phyloP scores from a whole-genome alignment of 2,888 invertebrate species.

The Morpho deidamia region DNA sequence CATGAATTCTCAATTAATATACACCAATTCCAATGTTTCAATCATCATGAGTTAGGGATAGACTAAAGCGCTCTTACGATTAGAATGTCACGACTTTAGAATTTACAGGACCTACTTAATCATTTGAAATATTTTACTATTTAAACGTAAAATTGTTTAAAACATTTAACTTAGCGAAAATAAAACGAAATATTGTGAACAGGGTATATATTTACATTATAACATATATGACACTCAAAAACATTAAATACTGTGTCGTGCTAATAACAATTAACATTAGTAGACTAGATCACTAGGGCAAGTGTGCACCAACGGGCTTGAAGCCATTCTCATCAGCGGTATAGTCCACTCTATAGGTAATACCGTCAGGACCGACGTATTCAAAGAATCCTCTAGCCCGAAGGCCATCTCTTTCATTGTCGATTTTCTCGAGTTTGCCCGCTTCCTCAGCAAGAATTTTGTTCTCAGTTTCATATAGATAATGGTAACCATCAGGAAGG shows the following conservation, averaged over 20 bases:
- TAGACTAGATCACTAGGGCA: slow-evolving; percentile 42
- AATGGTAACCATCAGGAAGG: slow-evolving; percentile 61
- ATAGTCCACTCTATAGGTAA: slow-evolving; percentile 69
- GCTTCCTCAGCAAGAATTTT: slow-evolving; percentile 67
- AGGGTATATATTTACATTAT: slow-evolving; percentile 2
- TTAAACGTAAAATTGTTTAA: too few species aligned
- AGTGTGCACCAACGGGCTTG: slow-evolving; percentile 50
- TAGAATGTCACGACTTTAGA: too few species aligned
- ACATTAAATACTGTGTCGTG: background rate
- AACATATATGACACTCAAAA: background rate
- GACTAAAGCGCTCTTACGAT: too few species aligned
- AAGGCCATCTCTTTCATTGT: slow-evolving; percentile 44
- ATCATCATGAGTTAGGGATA: too few species aligned
- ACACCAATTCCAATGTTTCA: too few species aligned
- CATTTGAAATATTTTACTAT: too few species aligned
- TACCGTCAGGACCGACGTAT: slow-evolving; percentile 61
- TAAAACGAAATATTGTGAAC: background rate
- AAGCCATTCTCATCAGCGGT: slow-evolving; percentile 70
- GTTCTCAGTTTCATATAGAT: slow-evolving; percentile 70
- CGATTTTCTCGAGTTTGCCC: slow-evolving; percentile 55
- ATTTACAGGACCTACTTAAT: too few species aligned
- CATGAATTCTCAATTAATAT: too few species aligned
- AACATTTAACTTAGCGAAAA: background rate
- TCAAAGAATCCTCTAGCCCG: slow-evolving; percentile 65
- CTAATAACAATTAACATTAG: slow-evolving; percentile 3